Evolutionary conservation across 2,888 invertebrate genomes (phyloP).

Genomic region (Lathronympha strigana): DNA sequence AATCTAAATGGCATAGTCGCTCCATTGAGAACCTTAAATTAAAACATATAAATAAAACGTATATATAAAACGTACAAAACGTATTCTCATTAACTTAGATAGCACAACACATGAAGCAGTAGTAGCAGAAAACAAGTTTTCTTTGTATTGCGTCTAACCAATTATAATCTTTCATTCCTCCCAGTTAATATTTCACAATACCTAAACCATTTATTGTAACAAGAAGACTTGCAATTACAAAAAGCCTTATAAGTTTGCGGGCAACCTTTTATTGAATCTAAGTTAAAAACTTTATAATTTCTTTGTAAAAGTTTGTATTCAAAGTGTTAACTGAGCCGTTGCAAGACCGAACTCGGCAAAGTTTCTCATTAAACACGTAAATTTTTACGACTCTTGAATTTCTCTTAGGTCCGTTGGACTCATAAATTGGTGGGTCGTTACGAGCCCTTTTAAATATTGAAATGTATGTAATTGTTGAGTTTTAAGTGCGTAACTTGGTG

Average conservation of each 20-base stretch:
- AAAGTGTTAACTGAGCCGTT: constrained; percentile 47
- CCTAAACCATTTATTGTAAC: constrained; percentile 20
- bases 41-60: too few relatives aligned
- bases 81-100: too few relatives aligned
- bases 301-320: constrained; percentile 43
- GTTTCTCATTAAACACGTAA: constrained; percentile 50
- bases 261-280: constrained; percentile 43
- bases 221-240: constrained; percentile 31
- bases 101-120: too few relatives aligned
- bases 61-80: too few relatives aligned
- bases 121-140: too few relatives aligned
- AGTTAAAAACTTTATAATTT: constrained; percentile 42
- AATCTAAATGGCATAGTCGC: too few relatives aligned
- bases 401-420: constrained; percentile 41
- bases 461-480: constrained; percentile 32
- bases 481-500: constrained; percentile 33
- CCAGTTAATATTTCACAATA: background rate
- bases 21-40: too few relatives aligned
- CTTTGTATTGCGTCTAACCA: too few relatives aligned
- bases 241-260: constrained; percentile 41
- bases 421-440: constrained; percentile 40
- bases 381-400: constrained; percentile 50
- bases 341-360: constrained; percentile 44
- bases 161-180: too few relatives aligned
- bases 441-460: constrained; percentile 39